Evolutionary conservation across 2,797 vertebrate genomes (phyloP).

Genomic region (Acropternis orthonyx): DNA sequence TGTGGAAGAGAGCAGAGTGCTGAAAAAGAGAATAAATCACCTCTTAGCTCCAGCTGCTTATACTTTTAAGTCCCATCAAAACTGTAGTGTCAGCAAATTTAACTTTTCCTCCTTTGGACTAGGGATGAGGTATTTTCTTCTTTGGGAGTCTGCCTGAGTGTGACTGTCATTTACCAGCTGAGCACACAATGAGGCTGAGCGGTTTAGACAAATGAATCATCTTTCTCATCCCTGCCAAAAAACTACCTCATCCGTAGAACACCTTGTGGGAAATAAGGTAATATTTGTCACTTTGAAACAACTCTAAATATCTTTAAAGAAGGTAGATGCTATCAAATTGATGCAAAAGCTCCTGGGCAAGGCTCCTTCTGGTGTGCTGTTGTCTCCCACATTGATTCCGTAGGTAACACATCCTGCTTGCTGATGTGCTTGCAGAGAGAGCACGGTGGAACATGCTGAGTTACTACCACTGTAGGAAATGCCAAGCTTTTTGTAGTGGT

Average conservation of each 20-base stretch:
- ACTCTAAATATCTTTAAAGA: neutral
- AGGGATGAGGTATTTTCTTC: neutral
- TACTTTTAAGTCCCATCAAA: neutral
- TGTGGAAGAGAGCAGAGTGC: neutral
- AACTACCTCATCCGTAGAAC: neutral
- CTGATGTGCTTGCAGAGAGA: rapidly evolving
- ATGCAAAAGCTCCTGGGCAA: neutral
- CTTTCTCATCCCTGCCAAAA: neutral
- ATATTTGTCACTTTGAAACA: neutral
- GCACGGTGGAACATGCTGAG: rapidly evolving
- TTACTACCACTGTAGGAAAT: neutral
- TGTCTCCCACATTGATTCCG: neutral
- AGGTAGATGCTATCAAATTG: neutral
- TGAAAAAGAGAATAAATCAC: neutral
- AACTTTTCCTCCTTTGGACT: neutral
- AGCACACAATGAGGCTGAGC: neutral
- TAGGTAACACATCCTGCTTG: neutral
- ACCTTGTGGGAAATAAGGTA: neutral
- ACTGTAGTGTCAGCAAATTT: neutral
- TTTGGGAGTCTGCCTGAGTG: neutral
- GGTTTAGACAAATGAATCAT: neutral
- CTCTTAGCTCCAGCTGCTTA: neutral
- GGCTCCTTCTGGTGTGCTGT: neutral
- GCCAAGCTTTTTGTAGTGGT: neutral
- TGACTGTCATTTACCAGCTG: neutral